These are phyloP conservation scores for Drosophila affinis DNA, from an alignment of 2,888 invertebrate species.

Conservation along the genomic window DNA sequence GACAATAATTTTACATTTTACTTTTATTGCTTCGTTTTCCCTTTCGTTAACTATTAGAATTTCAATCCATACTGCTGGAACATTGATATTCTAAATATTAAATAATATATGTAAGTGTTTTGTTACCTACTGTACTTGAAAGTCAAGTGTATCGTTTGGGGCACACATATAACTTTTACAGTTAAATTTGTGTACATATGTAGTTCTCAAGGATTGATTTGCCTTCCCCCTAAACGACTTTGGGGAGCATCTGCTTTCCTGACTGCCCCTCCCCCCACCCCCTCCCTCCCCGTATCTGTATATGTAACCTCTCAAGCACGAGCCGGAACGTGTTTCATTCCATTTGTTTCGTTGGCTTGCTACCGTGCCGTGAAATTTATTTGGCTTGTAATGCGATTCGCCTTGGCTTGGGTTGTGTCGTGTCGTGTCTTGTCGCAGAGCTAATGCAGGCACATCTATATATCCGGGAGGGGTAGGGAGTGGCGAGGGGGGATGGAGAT, in stretches of 20 bases:
- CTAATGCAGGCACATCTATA: slow-evolving; percentile 66
- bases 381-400: slow-evolving; percentile 72
- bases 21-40: no score
- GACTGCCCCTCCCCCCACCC: neutral
- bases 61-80: no score
- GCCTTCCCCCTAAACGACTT: neutral
- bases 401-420: slow-evolving; percentile 47
- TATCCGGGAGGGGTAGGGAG: slow-evolving; percentile 13
- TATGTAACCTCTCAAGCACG: neutral
- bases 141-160: no score
- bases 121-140: no score
- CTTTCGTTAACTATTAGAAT: no score
- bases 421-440: slow-evolving; percentile 51
- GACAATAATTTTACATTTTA: no score
- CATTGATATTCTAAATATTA: no score
- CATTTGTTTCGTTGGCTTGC: neutral
- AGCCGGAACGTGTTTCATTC: neutral
- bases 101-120: no score
- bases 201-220: slow-evolving; percentile 7
- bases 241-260: slow-evolving; percentile 26
- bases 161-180: neutral
- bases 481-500: neutral
- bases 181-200: neutral
- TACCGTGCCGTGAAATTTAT: slow-evolving; percentile 62
- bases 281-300: no score